A percentile compares a stretch with the other conserved stretches of the same genome.
Conservation (phyloP, 1,140 invertebrate genomes). For the Nasonia vitripennis region DNA sequence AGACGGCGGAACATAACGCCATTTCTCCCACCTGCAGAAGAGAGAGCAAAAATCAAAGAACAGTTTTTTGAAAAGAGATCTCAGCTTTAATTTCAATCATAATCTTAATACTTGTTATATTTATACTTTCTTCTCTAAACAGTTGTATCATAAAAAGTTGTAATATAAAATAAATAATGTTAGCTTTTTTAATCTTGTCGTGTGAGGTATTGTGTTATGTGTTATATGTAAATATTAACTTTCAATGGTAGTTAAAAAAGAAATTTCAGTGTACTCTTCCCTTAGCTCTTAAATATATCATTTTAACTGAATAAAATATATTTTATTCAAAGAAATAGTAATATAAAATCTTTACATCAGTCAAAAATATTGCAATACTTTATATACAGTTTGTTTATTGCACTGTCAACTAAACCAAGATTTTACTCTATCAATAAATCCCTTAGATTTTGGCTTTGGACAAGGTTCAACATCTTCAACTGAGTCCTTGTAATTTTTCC, state of each 20-base stretch:
- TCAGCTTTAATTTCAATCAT: neutral
- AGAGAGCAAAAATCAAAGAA: slow-evolving; percentile 61
- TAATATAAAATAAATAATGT: slow-evolving; percentile 1
- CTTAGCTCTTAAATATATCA: neutral
- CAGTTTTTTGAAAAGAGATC: slow-evolving; percentile 50
- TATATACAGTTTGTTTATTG: neutral
- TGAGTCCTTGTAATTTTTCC: slow-evolving; percentile 74
- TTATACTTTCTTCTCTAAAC: too few relatives aligned
- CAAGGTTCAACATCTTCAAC: slow-evolving; percentile 73
- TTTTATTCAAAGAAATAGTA: slow-evolving; percentile 15
- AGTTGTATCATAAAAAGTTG: too few relatives aligned
- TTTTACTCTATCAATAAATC: slow-evolving; percentile 36
- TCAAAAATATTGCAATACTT: neutral
- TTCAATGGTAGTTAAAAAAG: too few relatives aligned
- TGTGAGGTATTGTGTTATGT: neutral
- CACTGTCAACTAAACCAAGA: slow-evolving; percentile 41
- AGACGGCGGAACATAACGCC: slow-evolving; percentile 54
- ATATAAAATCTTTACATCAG: neutral
- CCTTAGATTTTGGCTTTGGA: slow-evolving; percentile 51
- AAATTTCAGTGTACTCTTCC: too few relatives aligned
- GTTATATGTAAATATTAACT: too few relatives aligned
- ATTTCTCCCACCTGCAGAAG: slow-evolving; percentile 58
- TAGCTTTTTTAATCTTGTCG: slow-evolving; percentile 39
- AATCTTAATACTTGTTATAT: neutral
- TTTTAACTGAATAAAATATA: neutral